Conservation (phyloP, 2,888 invertebrate species). For the Isoperla grammatica region DNA sequence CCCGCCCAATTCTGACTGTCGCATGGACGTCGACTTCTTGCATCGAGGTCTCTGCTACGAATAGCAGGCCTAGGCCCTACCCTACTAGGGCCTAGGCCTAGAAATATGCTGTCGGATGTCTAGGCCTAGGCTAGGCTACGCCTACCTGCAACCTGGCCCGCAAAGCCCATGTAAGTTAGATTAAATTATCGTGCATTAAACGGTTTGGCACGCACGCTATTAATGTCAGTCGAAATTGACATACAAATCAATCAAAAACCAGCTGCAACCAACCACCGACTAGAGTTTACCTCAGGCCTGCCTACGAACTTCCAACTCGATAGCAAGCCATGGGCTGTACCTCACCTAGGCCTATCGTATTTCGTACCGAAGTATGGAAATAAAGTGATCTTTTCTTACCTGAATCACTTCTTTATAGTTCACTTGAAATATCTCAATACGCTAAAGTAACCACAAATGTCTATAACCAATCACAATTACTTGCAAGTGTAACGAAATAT, state of each 20-base stretch:
- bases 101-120: no score
- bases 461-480: slow-evolving; percentile 7
- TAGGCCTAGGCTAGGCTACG: no score
- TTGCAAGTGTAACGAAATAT: neutral
- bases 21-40: slow-evolving; percentile 12
- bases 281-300: neutral
- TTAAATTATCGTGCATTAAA: neutral
- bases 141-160: neutral
- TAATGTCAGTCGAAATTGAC: slow-evolving; percentile 10
- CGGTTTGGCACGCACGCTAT: slow-evolving; percentile 10
- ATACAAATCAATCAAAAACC: slow-evolving; percentile 12
- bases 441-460: slow-evolving; percentile 5
- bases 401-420: neutral
- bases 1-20: slow-evolving; percentile 1
- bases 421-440: neutral
- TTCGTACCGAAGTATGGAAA: neutral
- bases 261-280: slow-evolving; percentile 17
- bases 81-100: no score
- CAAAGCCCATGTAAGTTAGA: slow-evolving; percentile 2
- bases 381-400: slow-evolving; percentile 12
- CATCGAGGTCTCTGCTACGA: neutral
- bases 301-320: neutral
- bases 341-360: neutral
- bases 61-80: neutral
- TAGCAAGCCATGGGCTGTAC: no score